Conservation (phyloP, 2,797 vertebrate genomes). For the Morus bassanus region DNA sequence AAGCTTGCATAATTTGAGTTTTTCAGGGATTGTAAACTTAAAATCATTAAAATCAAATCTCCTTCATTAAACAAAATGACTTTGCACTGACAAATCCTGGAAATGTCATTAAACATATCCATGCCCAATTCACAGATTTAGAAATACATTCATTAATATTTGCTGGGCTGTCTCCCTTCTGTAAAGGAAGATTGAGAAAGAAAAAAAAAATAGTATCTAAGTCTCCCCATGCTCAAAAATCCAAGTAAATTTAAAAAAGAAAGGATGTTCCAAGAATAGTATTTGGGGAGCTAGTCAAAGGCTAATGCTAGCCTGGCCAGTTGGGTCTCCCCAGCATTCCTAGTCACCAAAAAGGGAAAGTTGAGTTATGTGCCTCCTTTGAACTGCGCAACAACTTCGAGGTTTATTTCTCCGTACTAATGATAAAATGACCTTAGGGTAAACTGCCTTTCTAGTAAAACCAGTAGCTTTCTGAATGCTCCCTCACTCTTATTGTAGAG, state of each 20-base stretch:
- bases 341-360: neutral
- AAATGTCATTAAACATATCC: neutral
- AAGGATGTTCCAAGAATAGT: neutral
- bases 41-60: neutral
- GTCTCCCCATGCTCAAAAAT: neutral
- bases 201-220: accelerated
- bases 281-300: neutral
- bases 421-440: neutral
- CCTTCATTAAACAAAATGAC: neutral
- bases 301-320: neutral
- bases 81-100: neutral
- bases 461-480: neutral
- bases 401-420: neutral
- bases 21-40: neutral
- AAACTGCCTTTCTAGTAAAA: neutral
- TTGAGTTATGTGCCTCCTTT: neutral
- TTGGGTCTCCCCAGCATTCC: neutral
- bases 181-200: neutral
- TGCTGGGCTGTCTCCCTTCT: neutral
- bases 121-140: neutral
- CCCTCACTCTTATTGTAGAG: neutral
- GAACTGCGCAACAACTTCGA: neutral
- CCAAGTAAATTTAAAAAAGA: neutral
- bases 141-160: neutral
- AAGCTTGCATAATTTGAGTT: neutral